Conservation (phyloP, 2,888 invertebrate genomes). For the Galeruca laticollis region DNA sequence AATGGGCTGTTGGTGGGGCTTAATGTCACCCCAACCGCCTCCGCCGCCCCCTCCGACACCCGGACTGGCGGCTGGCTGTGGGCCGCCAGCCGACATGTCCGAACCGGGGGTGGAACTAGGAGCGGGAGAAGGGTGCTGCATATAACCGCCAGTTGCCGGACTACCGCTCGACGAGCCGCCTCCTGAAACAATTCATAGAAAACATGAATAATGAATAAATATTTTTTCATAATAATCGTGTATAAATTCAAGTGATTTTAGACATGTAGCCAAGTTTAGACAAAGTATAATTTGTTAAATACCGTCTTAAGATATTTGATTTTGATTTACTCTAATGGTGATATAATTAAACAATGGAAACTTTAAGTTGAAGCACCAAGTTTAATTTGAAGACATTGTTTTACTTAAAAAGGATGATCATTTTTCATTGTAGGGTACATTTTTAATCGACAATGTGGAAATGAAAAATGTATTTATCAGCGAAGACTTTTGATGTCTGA, state of each 20-base stretch:
- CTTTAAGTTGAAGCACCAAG: too few species aligned
- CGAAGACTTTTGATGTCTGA: too few species aligned
- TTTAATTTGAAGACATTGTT: too few species aligned
- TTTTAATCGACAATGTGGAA: too few species aligned
- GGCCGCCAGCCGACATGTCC: constrained; percentile 71
- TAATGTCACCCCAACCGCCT: constrained; percentile 66
- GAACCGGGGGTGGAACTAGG: constrained; percentile 70
- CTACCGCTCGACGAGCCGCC: constrained; percentile 69
- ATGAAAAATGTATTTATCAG: too few species aligned
- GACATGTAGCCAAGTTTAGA: too few species aligned
- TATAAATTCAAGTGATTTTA: too few species aligned
- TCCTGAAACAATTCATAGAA: constrained; percentile 59
- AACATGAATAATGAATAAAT: background rate
- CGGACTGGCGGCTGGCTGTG: constrained; percentile 70
- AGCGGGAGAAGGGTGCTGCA: constrained; percentile 68
- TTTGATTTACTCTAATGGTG: background rate
- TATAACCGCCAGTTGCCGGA: constrained; percentile 68
- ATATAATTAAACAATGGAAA: too few species aligned
- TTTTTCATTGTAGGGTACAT: too few species aligned
- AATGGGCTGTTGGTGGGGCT: constrained; percentile 73
- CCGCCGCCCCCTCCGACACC: constrained; percentile 70
- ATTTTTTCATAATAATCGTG: background rate
- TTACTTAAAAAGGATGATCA: too few species aligned
- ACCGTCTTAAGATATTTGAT: background rate
- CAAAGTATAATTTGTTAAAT: too few species aligned